Evolutionary conservation across 2,888 invertebrate genomes (phyloP), one percentile per base, ranked within the genome.

Genomic region (Megaustenia siamemsis): DNA sequence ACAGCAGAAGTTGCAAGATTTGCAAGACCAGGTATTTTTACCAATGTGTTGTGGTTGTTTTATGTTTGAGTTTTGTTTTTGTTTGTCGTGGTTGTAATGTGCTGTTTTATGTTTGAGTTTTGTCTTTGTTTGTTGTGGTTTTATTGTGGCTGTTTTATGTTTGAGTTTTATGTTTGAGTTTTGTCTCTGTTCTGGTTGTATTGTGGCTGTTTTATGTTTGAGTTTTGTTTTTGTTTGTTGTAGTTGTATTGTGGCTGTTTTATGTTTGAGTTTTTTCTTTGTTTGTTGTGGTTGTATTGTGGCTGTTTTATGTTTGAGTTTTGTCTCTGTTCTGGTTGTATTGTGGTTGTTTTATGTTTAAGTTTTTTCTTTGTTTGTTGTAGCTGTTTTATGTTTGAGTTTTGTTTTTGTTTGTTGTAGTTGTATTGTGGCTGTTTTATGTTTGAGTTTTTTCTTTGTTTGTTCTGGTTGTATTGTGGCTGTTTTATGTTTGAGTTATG

Each of bases 1-100:
- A 45, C 85, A 79, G 73, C 82, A 82, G 63, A 68, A 80, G 63
- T n/a, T 83, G n/a, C 76, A 76, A 18, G 60, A 79, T 32, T 35
- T 86, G 60, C 83, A 82, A 66, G 86, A 82, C 71, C 49, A 73
- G 73, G 73, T 73, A 49, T 18, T 18, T 10, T 28, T n/a, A 8
- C 32, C 32, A 28, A 32, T 66, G 28, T 60, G n/a, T 4, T 66
- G n/a, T 66, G 66, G 21, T 32, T 28, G 66, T 28, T 32, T 56
- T 24, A n/a, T n/a, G n/a, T n/a, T n/a, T n/a, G n/a, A n/a, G n/a
- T n/a, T n/a, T n/a, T n/a, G n/a, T n/a, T n/a, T 56, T 24, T 56
- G 21, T 56, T 5, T 56, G 18, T 56, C 56, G 18, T 4, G 18
- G 56, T 56, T 56, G 18, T 18, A 24, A 5, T 56, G 8, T 56